Base-by-base conservation (phyloP, 2,113 vertebrate species). In the Cettia cetti region DNA sequence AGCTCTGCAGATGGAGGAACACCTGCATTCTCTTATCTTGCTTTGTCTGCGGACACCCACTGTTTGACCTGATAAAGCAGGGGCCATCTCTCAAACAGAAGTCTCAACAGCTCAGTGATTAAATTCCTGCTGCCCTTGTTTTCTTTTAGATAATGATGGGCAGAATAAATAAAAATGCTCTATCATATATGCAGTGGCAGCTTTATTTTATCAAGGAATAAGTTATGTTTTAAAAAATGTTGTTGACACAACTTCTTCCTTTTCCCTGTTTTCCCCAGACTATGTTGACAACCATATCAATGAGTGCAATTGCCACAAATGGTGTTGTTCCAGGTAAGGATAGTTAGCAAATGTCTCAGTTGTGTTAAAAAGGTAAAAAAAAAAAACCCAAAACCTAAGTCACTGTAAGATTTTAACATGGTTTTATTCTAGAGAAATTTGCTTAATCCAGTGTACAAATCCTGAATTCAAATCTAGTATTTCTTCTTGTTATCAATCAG, bases 271-370 rank as follows among this genome's bases (percentile, higher is more conserved):
- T 80, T 85, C 86, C 82, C 16, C 97, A 99, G 99, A 99, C 99
- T 13, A 98, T 99, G 98, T 97, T 99, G 93, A 99, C 99, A 30
- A 99, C 99, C 96, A 99, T 99, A 98, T 99, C 99, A 69, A 99
- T 99, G 99, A 99, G 99, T 61, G 99, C 99, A 84, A 99, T 99
- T 52, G 99, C 99, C 64, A 99, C 99, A 39, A 99, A 99, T 17
- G 99, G 99, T 27, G 99, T 99, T 63, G 99, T 99, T 95, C 99
- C 99, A 98, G 99, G 99, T 99, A 98, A 95, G 56, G 16, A 33
- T 16, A 23, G 27, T 54, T 39, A 39, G 26, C 10, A 79, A 70
- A 65, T 24, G 44, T 68, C 37, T 89, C 9, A 13, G 21, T 47
- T 82, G 11, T 82, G 24, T 42, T 49, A 37, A 27, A 50, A 65